Percentiles rank a stretch among this genome's conserved stretches.
Conservation (phyloP, 2,888 invertebrate genomes). For the Aphidius colemani region DNA sequence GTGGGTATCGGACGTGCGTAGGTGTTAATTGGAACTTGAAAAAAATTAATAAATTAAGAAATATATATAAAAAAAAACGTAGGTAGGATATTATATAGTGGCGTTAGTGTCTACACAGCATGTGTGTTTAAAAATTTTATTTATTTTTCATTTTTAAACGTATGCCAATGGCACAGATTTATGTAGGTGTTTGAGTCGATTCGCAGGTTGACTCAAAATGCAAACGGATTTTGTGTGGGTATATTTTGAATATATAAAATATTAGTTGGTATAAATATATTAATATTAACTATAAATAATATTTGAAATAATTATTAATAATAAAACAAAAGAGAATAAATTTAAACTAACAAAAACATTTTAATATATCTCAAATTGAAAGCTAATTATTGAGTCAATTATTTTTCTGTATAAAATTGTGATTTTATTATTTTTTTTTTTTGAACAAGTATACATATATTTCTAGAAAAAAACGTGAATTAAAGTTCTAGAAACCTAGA, state of each 20-base stretch:
- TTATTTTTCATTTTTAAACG: too few relatives aligned
- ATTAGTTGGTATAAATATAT: background rate
- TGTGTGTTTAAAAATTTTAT: conserved; percentile 3
- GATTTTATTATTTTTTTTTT: conserved; percentile 18
- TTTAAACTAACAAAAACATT: too few relatives aligned
- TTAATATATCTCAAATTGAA: too few relatives aligned
- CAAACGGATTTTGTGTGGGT: conserved; percentile 7
- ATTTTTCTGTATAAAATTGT: conserved; percentile 3
- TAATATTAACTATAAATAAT: background rate
- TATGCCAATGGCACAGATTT: background rate
- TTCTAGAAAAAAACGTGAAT: background rate
- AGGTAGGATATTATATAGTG: conserved; percentile 19
- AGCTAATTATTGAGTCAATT: background rate
- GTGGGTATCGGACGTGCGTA: conserved; percentile 33
- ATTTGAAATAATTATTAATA: too few relatives aligned
- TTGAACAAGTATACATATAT: background rate
- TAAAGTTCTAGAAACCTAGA: conserved; percentile 47
- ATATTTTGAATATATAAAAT: background rate
- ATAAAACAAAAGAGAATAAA: too few relatives aligned
- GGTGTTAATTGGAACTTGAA: conserved; percentile 39
- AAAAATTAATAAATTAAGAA: background rate
- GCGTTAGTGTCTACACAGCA: conserved; percentile 17
- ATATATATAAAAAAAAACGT: conserved; percentile 13
- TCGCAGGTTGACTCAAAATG: conserved; percentile 20
- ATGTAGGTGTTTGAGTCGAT: conserved; percentile 25